Base-by-base conservation (phyloP, 2,888 invertebrate genomes). In the Erannis defoliaria region DNA sequence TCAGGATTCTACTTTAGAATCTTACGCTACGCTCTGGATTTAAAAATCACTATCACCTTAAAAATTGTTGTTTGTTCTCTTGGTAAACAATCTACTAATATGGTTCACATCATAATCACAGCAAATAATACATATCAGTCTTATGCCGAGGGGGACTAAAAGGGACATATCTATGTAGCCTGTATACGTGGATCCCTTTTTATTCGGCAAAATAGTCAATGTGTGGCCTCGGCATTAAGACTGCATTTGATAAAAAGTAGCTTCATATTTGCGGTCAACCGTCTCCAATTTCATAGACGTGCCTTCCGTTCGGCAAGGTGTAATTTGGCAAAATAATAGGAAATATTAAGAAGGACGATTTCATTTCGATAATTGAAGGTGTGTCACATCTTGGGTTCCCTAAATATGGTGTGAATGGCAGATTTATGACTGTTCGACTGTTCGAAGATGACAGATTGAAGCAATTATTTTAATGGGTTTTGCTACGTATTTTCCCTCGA, bases 361-460 rank as follows among this genome's bases (percentile, higher is more conserved):
- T 89, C 73, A 89, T 90, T 86, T 81, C 70, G 63, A 46, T 82
- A 87, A 88, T 86, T 67, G 76, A 66, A 64, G 77, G 81, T 73
- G 77, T 70, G 75, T 82, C 83, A 82, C 86, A 84, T 74, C 77
- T 82, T 78, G 70, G 80, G 80, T 76, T 76, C 74, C 67, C 70
- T 68, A 67, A 78, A 77, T 63, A 74, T 77, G 68, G 64, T 72
- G 68, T 49, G 70, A 69, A 74, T 67, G 67, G 63, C 62, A 75
- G 85, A 86, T 88, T 88, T 87, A 88, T 82, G 65, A 62, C 43
- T 58, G 48, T 31, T 16, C 50, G 26, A 51, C 40, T 50, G 33
- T 58, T 55, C 48, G 19, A 18, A n/a, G 37, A 63, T 54, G 57
- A 64, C 51, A 58, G 61, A 61, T 51, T 26, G n/a, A 29, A 10